Evolutionary conservation across 2,797 vertebrate species (phyloP), one percentile per base, ranked within the genome.

Genomic region (Ciconia nigra): DNA sequence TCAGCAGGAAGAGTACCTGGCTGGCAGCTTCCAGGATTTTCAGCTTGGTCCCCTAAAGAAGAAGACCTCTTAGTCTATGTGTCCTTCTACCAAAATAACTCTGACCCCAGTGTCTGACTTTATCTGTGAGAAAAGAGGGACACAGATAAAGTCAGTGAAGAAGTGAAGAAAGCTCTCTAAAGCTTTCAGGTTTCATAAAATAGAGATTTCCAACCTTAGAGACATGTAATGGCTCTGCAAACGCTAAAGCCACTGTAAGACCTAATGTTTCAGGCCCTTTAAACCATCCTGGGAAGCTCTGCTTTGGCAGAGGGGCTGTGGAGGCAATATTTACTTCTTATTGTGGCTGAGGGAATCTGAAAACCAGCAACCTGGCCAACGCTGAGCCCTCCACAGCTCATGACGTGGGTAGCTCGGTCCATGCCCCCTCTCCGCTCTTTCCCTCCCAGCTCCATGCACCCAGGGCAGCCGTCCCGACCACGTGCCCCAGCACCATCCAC

Each of bases 401-500:
- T 21, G 66, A 29, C 58, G 29, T 0, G 2, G 29, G 41, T 24
- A 63, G n/a, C 47, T 74, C 2, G 0, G 16, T 35, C 76, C 26
- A 2, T 37, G 18, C 8, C 35, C 25, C 19, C 7, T 54, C 39
- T 70, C 17, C 17, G 58, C 39, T 37, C n/a, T 63, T 51, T 44
- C 10, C 10, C 33, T 37, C 19, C 33, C 31, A 35, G n/a, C 58
- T 71, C 49, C 35, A 8, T 1, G 28, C 31, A 14, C 49, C 41
- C 76, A 51, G 67, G 59, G 42, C 58, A 51, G 51, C 26, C 5
- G 0, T 24, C 67, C 44, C 3, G 3, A 20, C 52, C 15, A 10
- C 0, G 1, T 0, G 1, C 7, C 24, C 19, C 59, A n/a, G 61
- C n/a, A 31, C 46, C 54, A 46, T 25, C 69, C 69, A 26, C 52